Evolutionary conservation across 2,797 vertebrate genomes (phyloP), one percentile per base, ranked within the genome.

Genomic region (Meriones psammophilus): DNA sequence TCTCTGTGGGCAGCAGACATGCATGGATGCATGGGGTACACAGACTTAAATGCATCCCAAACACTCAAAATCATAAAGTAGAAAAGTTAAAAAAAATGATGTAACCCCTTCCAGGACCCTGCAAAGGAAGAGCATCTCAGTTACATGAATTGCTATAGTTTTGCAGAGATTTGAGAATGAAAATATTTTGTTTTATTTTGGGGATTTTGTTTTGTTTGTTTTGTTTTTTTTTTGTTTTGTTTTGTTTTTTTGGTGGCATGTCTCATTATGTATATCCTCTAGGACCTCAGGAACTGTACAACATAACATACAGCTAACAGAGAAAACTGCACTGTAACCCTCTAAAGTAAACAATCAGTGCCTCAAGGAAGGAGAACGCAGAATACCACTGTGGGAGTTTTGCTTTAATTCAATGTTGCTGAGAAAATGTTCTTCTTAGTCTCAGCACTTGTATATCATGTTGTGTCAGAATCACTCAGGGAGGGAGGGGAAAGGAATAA

Each of bases 161-260:
- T 92, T 95, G 9, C 9, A 91, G 36, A 92, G 18, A 17, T 30
- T 94, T 83, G 17, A 93, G 26, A 54, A 71, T 50, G 81, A 89
- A 92, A 60, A 12, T 66, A 89, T 42, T 78, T 83, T 78, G n/a
- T 60, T 71, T 66, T 10, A 56, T 39, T 7, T 58, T 58, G 56
- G 56, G 56, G 13, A 13, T 58, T 58, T 58, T 58, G 56, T 24
- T 39, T 42, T 42, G 24, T 13, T 76, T 28, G 14, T 13, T 26
- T 58, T 58, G 56, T 24, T 39, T 42, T 42, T 12, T 13, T 76
- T 28, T 7, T 13, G 39, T 26, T 9, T 74, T 42, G 6, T 36
- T 42, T n/a, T 71, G 73, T 86, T 36, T 42, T n/a, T 71, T 77
- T 86, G 91, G 58, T 89, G 64, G 5, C 8, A 14, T 60, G 14